phyloP scores from a whole-genome alignment of 1,140 invertebrate genomes.

The Globodera rostochiensis region DNA sequence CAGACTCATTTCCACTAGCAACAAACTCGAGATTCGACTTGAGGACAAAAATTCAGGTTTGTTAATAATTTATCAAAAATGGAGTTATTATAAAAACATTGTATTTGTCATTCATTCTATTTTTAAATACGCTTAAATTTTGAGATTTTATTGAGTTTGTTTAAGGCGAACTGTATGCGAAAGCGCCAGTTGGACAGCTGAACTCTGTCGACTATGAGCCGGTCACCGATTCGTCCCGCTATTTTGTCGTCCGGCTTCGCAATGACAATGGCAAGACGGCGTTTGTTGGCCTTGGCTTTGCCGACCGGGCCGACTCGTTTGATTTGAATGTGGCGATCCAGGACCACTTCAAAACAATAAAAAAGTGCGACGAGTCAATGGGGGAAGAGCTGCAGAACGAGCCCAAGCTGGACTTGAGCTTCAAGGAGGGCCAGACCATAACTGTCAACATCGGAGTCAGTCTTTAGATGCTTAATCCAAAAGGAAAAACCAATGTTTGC shows the following conservation, averaged over 20 bases:
- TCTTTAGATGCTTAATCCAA: background rate
- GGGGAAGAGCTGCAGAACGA: slow-evolving; percentile 29
- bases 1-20: slow-evolving; percentile 65
- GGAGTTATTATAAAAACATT: background rate
- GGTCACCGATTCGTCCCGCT: slow-evolving; percentile 94
- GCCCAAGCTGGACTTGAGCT: slow-evolving; percentile 61
- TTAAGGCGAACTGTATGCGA: slow-evolving; percentile 87
- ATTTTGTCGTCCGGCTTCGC: slow-evolving; percentile 93
- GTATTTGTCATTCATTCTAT: background rate
- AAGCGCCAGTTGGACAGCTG: slow-evolving; percentile 94
- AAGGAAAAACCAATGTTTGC: background rate
- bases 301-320: slow-evolving; percentile 96
- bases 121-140: background rate
- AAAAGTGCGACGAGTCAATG: slow-evolving; percentile 53
- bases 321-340: slow-evolving; percentile 88
- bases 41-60: slow-evolving; percentile 87
- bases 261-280: slow-evolving; percentile 80
- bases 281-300: slow-evolving; percentile 72
- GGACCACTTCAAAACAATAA: slow-evolving; percentile 59
- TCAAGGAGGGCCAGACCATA: slow-evolving; percentile 65
- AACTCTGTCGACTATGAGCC: slow-evolving; percentile 90
- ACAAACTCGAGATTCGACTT: slow-evolving; percentile 76
- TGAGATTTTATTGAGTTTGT: slow-evolving; percentile 7
- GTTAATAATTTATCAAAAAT: background rate
- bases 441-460: slow-evolving; percentile 63